Conservation (phyloP, 2,113 vertebrate species). For the Elgaria multicarinata region DNA sequence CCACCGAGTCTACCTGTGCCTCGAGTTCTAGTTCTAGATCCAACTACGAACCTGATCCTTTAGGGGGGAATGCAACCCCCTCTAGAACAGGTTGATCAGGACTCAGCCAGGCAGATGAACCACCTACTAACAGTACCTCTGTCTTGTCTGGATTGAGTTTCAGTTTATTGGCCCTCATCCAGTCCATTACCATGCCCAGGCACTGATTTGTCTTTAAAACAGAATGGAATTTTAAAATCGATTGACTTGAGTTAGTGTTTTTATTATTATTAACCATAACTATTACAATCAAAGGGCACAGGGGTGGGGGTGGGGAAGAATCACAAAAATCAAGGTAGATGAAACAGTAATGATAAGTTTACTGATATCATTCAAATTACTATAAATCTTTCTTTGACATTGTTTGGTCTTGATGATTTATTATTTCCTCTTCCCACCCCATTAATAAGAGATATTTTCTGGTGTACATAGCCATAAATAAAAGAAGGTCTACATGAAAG, state of each 20-base stretch:
- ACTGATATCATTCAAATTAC: neutral
- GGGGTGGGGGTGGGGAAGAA: neutral
- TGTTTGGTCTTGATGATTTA: conserved; percentile 11
- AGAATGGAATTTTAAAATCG: neutral
- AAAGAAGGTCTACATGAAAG: conserved; percentile 20
- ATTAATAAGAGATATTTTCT: neutral
- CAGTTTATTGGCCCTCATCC: too few relatives aligned
- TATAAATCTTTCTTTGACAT: conserved; percentile 14
- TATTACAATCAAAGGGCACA: neutral
- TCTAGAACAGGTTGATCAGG: too few relatives aligned
- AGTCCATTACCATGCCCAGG: too few relatives aligned
- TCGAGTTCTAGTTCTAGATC: too few relatives aligned
- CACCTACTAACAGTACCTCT: too few relatives aligned
- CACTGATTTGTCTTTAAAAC: neutral
- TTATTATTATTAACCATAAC: neutral
- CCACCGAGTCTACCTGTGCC: too few relatives aligned
- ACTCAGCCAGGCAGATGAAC: too few relatives aligned
- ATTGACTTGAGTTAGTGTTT: neutral
- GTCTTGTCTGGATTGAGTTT: too few relatives aligned
- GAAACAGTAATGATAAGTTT: neutral
- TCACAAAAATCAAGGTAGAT: neutral
- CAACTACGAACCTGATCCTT: too few relatives aligned
- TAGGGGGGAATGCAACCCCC: too few relatives aligned
- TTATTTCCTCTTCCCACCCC: neutral
- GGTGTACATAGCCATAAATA: neutral